A percentile compares a stretch with the other conserved stretches of the same genome.
These are phyloP conservation scores for Meleagris gallopavo DNA, from an alignment of 2,113 vertebrate genomes.

Conservation along the genomic window DNA sequence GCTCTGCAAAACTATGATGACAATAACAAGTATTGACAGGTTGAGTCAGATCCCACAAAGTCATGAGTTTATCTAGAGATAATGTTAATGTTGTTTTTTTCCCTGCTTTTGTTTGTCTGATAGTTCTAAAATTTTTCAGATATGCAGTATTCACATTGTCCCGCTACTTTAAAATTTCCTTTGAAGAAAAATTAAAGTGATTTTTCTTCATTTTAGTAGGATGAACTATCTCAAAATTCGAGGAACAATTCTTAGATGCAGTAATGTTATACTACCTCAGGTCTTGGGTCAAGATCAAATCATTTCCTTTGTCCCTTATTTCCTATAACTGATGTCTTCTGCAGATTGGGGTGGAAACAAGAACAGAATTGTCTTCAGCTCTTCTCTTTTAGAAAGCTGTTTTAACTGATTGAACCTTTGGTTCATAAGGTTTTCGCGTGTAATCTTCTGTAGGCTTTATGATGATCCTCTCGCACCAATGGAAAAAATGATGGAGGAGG, in stretches of 20 bases:
- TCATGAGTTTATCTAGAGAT: neutral
- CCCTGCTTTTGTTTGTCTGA: neutral
- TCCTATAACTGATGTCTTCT: neutral
- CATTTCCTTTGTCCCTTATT: neutral
- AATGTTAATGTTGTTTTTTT: neutral
- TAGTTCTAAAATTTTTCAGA: neutral
- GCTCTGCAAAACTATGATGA: neutral
- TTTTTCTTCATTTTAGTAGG: neutral
- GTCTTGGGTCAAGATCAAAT: neutral
- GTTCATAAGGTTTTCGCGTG: neutral
- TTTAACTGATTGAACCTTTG: neutral
- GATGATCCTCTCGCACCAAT: neutral
- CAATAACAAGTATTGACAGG: neutral
- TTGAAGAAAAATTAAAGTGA: neutral
- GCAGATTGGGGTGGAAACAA: neutral
- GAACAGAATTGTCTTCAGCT: neutral
- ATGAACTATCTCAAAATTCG: neutral
- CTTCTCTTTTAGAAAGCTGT: neutral
- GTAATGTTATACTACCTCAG: neutral
- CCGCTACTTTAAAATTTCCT: neutral
- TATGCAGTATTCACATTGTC: neutral
- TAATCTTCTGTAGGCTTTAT: neutral
- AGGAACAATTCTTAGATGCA: neutral
- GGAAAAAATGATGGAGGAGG: neutral
- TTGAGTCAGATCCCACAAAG: neutral